Percentiles rank a stretch among this genome's conserved stretches.
These are phyloP conservation scores for Notiomystis cincta DNA, from an alignment of 2,113 vertebrate genomes.

Conservation along the genomic window DNA sequence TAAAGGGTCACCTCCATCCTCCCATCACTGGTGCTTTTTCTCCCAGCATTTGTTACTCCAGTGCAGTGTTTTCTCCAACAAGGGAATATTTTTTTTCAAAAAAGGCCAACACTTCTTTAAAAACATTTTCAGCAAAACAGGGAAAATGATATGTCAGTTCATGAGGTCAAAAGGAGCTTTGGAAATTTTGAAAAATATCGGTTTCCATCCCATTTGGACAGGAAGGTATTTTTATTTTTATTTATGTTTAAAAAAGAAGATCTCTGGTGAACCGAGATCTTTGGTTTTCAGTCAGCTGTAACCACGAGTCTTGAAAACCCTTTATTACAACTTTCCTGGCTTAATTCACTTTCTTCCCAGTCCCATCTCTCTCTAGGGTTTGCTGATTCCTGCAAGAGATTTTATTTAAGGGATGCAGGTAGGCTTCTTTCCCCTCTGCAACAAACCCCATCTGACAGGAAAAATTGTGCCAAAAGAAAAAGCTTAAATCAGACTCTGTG, in stretches of 20 bases:
- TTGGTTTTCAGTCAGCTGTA: background rate
- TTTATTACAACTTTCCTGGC: background rate
- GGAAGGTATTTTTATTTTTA: background rate
- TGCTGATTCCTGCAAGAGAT: background rate
- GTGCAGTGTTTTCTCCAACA: background rate
- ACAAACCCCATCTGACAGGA: background rate
- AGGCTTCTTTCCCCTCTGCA: background rate
- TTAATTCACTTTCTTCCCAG: background rate
- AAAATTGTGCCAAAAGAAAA: background rate
- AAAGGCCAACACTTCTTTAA: background rate
- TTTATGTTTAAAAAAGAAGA: background rate
- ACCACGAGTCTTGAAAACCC: background rate
- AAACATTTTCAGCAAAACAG: background rate
- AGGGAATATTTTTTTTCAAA: background rate
- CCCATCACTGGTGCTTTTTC: background rate
- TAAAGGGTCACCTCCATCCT: background rate
- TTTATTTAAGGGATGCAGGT: background rate
- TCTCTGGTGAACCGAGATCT: background rate
- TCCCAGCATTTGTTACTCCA: accelerated
- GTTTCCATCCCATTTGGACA: background rate
- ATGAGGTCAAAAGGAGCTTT: background rate
- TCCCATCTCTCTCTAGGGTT: background rate
- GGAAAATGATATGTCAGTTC: background rate
- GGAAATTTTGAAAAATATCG: background rate
- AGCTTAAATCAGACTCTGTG: background rate